Evolutionary conservation across 2,797 vertebrate species (phyloP), one percentile per base, ranked within the genome.

Genomic region (Lutra lutra): DNA sequence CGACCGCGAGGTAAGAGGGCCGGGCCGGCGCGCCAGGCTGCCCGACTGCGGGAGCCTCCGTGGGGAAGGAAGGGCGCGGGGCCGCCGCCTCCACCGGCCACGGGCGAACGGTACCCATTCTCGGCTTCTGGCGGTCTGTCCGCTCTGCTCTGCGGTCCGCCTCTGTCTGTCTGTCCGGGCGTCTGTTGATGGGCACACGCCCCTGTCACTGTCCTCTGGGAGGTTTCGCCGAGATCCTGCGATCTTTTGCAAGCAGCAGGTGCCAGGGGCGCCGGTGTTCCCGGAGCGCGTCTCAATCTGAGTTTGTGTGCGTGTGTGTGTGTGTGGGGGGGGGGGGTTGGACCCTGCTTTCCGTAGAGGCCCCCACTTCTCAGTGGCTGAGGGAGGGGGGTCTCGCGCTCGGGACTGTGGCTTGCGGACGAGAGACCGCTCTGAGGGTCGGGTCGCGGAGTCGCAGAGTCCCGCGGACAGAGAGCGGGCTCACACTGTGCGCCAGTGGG

Each of bases 351-450:
- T 89, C n/a, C 2, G 9, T n/a, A 38, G 91, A 21, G 72, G 56
- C 29, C n/a, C 48, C 38, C 21, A 11, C 62, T 58, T 46, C 27
- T 46, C 25, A 46, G 27, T 17, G 43, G 73, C 73, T 18, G 43
- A 32, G 40, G 38, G 23, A 3, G 13, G 68, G 70, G 38, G 35
- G 40, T 75, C 72, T 13, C 25, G 73, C 7, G 3, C 40, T 48
- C 29, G 0, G 38, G 32, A 35, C 58, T 3, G 43, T 13, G 35
- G 64, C 40, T 86, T 11, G 2, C 66, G 0, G 18, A 75, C 17
- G 32, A 64, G 62, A 23, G 73, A 79, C n/a, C 48, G 84, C 35
- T 68, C 96, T 79, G 84, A 97, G 93, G 95, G 97, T 95, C 97
- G 11, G 96, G 89, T 88, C 82, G 32, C 3, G 40, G 56, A 58